Base-by-base conservation (phyloP, 2,888 invertebrate species). In the Erebia epiphron region DNA sequence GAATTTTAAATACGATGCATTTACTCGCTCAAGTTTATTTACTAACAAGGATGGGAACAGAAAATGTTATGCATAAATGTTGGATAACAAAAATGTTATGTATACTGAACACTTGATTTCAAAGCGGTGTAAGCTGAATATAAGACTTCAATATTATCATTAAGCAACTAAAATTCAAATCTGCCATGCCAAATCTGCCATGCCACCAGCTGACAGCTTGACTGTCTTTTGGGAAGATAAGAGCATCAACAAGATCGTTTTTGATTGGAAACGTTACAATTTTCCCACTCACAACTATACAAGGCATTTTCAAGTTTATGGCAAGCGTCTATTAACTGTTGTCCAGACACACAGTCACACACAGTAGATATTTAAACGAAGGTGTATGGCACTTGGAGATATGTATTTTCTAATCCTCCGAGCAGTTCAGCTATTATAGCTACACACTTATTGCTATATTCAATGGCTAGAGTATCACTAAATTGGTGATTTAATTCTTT, bases 111-210 rank as follows among this genome's bases (percentile, higher is more conserved):
- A 46, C 62, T 49, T 21, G 86, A 82, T 14, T 84, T 80, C 16
- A 89, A 76, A n/a, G 89, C 82, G 0, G 86, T 86, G 50, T 87
- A 89, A 0, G 85, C 81, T 0, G 89, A 88, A 73, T 88, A 90
- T 14, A 80, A 0, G 82, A 82, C 52, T 77, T 86, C 0, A 82
- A 76, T 0, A 89, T 79, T 1, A 81, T 77, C 86, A 87, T 86
- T 0, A 89, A 71, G 1, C 82, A 84, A 3, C 72, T 75, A 41
- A 85, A 88, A 64, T 78, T 85, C 18, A 89, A 76, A 16, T 75
- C 79, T 0, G 83, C n/a, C n/a, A n/a, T n/a, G n/a, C n/a, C n/a
- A n/a, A n/a, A n/a, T n/a, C n/a, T n/a, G n/a, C 77, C 0, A 90
- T 73, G 0, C 89, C 87, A 0, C 89, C 90, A 4, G 88, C 89